Evolutionary conservation across 2,797 vertebrate species (phyloP).

Genomic region (Choloepus didactylus): DNA sequence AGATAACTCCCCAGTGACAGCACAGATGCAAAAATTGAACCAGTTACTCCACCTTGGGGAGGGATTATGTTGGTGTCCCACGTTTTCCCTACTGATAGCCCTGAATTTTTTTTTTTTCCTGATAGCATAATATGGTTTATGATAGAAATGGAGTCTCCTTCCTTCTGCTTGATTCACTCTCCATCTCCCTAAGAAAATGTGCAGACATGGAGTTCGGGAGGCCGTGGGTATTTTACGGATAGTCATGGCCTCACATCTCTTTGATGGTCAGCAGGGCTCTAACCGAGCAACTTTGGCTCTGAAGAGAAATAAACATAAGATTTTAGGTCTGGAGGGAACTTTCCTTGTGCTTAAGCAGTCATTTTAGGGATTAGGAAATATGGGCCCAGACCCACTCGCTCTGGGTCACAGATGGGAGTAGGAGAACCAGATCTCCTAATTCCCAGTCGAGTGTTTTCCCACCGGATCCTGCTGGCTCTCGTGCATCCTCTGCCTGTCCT

Average conservation of each 20-base stretch:
- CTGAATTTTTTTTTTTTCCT: conserved; percentile 1
- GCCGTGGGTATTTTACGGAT: not conserved
- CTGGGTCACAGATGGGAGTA: not conserved
- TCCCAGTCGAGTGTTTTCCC: not conserved
- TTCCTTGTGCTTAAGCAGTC: not conserved
- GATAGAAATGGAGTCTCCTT: conserved; percentile 48
- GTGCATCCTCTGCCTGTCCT: not conserved
- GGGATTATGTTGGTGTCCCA: conserved; percentile 64
- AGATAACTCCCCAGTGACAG: conserved; percentile 59
- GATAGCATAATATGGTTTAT: conserved; percentile 18
- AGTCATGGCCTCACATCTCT: not conserved
- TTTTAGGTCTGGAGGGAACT: not conserved
- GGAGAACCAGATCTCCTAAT: conserved; percentile 6
- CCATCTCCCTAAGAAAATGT: conserved; percentile 39
- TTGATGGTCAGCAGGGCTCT: conserved; percentile 26
- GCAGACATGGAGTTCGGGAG: not conserved
- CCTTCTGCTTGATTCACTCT: conserved; percentile 60
- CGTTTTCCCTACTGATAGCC: conserved; percentile 41
- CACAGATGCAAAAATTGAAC: not conserved
- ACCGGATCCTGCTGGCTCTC: not conserved
- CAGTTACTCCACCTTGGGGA: conserved; percentile 57
- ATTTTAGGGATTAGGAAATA: conserved; percentile 49
- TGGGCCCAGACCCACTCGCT: conserved; percentile 8
- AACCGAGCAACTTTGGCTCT: conserved; percentile 13
- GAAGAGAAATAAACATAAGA: conserved; percentile 23